Conservation (phyloP, 2,797 vertebrate species). For the Sebastes melanostomus region DNA sequence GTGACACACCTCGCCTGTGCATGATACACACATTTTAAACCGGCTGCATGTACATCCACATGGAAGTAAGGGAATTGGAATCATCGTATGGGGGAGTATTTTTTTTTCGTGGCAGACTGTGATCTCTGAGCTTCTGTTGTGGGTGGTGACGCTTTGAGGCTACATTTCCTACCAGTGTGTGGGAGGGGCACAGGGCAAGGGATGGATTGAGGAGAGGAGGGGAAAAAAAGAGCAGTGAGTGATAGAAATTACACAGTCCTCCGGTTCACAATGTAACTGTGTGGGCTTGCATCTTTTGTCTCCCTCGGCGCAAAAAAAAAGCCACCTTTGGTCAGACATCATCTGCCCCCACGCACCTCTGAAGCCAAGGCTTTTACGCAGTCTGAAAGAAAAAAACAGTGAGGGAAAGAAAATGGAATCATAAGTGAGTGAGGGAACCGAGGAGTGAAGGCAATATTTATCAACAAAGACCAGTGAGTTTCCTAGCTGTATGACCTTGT, state of each 20-base stretch:
- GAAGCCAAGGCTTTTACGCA: slow-evolving; percentile 23
- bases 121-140: slow-evolving; percentile 47
- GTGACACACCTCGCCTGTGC: slow-evolving; percentile 9
- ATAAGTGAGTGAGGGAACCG: slow-evolving; percentile 23
- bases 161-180: slow-evolving; percentile 50
- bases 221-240: slow-evolving; percentile 5
- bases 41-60: background rate
- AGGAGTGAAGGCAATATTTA: slow-evolving; percentile 50
- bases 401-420: slow-evolving; percentile 39
- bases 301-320: slow-evolving; percentile 14
- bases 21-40: background rate
- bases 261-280: slow-evolving; percentile 37
- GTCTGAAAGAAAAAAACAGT: slow-evolving; percentile 21
- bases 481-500: slow-evolving; percentile 66
- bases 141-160: slow-evolving; percentile 57
- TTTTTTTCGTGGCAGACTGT: slow-evolving; percentile 43
- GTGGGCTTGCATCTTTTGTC: slow-evolving; percentile 52
- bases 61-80: slow-evolving; percentile 26
- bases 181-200: slow-evolving; percentile 44
- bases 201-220: slow-evolving; percentile 28
- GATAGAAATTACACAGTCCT: slow-evolving; percentile 53
- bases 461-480: slow-evolving; percentile 55
- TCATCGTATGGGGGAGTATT: slow-evolving; percentile 33
- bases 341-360: slow-evolving; percentile 30
- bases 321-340: slow-evolving; percentile 49